Evolutionary conservation across 2,113 vertebrate species (phyloP).

Genomic region (Pseudorasbora parva): DNA sequence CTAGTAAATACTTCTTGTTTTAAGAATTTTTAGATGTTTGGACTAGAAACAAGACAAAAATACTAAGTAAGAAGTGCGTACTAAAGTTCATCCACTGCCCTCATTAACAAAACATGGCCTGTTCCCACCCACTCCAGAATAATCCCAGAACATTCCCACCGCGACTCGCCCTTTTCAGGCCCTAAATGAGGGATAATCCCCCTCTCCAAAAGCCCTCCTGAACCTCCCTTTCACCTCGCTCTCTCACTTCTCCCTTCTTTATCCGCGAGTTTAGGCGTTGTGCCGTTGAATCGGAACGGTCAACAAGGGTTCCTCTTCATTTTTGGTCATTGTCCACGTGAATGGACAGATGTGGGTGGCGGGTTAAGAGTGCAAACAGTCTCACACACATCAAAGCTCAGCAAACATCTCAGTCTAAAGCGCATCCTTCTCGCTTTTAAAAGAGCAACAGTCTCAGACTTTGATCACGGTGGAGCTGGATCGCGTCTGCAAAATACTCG

Average conservation of each 20-base stretch:
- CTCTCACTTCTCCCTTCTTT: constrained; percentile 43
- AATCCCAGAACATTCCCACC: constrained; percentile 33
- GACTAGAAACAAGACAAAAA: no score
- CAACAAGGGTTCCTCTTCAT: constrained; percentile 85
- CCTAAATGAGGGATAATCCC: constrained; percentile 64
- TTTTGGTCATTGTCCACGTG: constrained; percentile 84
- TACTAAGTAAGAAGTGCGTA: no score
- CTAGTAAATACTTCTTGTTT: no score
- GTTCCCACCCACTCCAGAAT: constrained; percentile 35
- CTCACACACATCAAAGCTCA: constrained; percentile 87
- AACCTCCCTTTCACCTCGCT: constrained; percentile 38
- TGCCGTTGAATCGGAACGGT: constrained; percentile 81
- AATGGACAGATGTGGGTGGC: constrained; percentile 61
- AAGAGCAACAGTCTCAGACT: constrained; percentile 23
- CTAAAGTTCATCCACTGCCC: no score
- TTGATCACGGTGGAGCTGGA: not conserved
- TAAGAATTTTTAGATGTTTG: no score
- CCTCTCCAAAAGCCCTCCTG: constrained; percentile 45
- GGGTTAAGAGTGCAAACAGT: constrained; percentile 55
- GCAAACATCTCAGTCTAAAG: constrained; percentile 35
- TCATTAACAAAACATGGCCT: not conserved
- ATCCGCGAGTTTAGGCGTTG: constrained; percentile 69
- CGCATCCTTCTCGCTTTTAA: constrained; percentile 19
- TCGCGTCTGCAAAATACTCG: not conserved
- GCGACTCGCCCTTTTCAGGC: no score